Base-by-base conservation (phyloP, 2,888 invertebrate species). In the Plemyria rubiginata region DNA sequence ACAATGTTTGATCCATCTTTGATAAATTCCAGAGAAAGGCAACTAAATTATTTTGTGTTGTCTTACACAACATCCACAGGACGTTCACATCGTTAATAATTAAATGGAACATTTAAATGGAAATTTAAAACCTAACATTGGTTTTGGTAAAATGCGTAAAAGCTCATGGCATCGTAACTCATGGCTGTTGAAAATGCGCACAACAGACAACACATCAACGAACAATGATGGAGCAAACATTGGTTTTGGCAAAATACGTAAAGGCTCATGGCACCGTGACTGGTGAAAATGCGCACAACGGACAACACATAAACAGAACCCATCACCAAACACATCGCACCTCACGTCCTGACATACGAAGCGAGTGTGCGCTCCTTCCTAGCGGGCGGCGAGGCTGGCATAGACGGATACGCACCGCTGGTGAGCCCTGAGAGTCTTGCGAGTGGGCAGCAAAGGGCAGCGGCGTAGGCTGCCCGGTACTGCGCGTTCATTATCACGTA, bases 401-500 rank as follows among this genome's bases (percentile, higher is more conserved):
- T 84, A 65, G 90, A 86, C 60, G 86, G 89, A 91, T 92, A 92
- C 92, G 90, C 95, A 87, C 94, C 94, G 87, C 94, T 94, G 79
- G 94, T 94, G 76, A 94, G 88, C 70, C 94, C 94, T 36, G 94
- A 88, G 49, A 94, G 90, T 48, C 94, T 85, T 54, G 94, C 81
- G 12, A 94, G 89, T 40, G 94, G 91, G 81, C 96, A 96, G 84
- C 95, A 94, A 65, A 97, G 93, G 6, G 97, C 96, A 0, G 96
- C 95, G 70, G 96, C 96, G 90, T 98, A 98, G 54, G 98, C 98
- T 75, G 97, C 96, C 70, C 98, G 94, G 87, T 98, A 98, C 84
- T 97, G 98, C 81, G 97, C 97, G 89, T 98, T 98, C 97, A 98
- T 98, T 75, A 98, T 97, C 66, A 98, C 98, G 91, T 98, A 98